Evolutionary conservation across 2,888 invertebrate species (phyloP), one percentile per base, ranked within the genome.

Genomic region (Drosophila sordidula): DNA sequence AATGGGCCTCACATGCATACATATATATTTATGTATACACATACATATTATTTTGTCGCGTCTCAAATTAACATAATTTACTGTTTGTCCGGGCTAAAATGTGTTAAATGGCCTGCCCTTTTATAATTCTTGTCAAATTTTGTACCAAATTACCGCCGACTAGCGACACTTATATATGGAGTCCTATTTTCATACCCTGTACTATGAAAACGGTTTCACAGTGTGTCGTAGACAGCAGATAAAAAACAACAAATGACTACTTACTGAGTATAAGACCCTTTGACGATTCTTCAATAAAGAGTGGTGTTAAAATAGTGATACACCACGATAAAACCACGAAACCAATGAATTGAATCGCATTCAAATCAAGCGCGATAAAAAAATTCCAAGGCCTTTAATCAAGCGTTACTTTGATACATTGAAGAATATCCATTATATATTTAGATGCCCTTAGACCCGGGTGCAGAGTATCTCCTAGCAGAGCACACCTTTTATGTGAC

Each of bases 41-140:
- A n/a, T n/a, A 56, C n/a, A 44, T 42, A 63, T 73, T 62, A 65
- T 54, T 73, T 70, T 57, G 64, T 32, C 68, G 51, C 52, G 45
- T 65, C 54, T 51, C 22, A 51, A 67, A 71, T 73, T 73, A 63
- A 49, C 76, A 78, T 88, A 82, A 64, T 79, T 76, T 70, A 22
- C 38, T 49, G 9, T 38, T 39, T 41, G 16, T 18, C 39, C 6
- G 8, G 16, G 1, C 41, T 29, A 39, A 52, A 45, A 56, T 54
- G 38, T 49, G 62, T 51, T 47, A 59, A 70, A 26, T 57, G 51
- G 46, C 44, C 50, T 68, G 51, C 41, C 36, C 56, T 66, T 75
- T 78, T 54, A 41, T 26, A 56, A 64, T 66, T 56, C 64, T 64
- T 54, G 44, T 42, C 26, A 57, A 70, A 61, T 75, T 75, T 70